Percentiles rank a stretch among this genome's conserved stretches.
Evolutionary conservation across 2,888 invertebrate species (phyloP).

Genomic region (Microchrysa polita): DNA sequence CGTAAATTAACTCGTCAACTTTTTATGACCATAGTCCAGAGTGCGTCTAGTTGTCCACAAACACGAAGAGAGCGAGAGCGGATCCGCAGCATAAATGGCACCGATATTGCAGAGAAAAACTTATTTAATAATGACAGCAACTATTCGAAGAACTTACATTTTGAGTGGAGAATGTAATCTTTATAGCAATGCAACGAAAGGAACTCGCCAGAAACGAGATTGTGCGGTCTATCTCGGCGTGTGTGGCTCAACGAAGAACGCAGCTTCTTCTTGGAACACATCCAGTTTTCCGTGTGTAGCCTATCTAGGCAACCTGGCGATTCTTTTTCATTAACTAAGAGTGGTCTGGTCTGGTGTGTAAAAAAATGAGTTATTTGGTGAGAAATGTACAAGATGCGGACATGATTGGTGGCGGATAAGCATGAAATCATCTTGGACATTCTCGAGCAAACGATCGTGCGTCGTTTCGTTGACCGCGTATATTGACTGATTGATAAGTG

Average conservation of each 20-base stretch:
- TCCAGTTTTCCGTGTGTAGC: slow-evolving; percentile 7
- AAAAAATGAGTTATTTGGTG: slow-evolving; percentile 38
- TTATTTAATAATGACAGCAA: slow-evolving; percentile 52
- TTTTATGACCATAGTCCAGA: slow-evolving; percentile 53
- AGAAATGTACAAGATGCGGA: slow-evolving; percentile 35
- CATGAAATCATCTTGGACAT: slow-evolving; percentile 4
- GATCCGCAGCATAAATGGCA: slow-evolving; percentile 32
- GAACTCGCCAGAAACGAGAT: slow-evolving; percentile 18
- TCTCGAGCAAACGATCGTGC: not conserved
- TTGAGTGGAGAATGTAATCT: slow-evolving; percentile 46
- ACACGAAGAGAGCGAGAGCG: not conserved
- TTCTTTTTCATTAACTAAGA: slow-evolving; percentile 1
- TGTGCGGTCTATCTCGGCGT: no score
- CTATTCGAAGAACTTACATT: slow-evolving; percentile 52
- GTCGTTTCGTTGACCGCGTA: no score
- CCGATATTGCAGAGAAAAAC: slow-evolving; percentile 41
- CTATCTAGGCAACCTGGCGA: not conserved
- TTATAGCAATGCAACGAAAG: slow-evolving; percentile 33
- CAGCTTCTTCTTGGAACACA: slow-evolving; percentile 19
- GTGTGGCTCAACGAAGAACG: slow-evolving; percentile 26
- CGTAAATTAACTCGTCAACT: slow-evolving; percentile 56
- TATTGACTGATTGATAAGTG: no score
- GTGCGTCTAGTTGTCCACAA: slow-evolving; percentile 17
- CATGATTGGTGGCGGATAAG: slow-evolving; percentile 17
- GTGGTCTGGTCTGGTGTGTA: not conserved